Percentiles rank a stretch among this genome's conserved stretches.
phyloP scores from a whole-genome alignment of 2,888 invertebrate genomes.

The Meloe dianella region DNA sequence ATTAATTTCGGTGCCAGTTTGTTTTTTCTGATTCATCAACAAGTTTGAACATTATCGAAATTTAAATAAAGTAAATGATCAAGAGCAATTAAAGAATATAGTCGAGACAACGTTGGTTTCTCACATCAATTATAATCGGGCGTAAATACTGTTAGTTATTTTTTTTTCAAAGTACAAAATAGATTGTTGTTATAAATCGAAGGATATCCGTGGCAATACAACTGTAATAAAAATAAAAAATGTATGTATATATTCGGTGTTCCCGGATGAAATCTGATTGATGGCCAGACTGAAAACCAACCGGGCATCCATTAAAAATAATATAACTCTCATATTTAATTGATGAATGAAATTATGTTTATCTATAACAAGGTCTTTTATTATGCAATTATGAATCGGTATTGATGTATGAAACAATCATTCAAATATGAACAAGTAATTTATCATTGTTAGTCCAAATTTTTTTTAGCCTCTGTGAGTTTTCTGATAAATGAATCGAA shows the following conservation, averaged over 20 bases:
- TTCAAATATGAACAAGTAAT: neutral
- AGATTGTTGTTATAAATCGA: neutral
- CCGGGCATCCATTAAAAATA: neutral
- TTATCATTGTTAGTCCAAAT: neutral
- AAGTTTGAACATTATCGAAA: neutral
- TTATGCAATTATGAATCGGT: conserved; percentile 1
- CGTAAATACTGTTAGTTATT: neutral
- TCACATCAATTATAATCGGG: neutral
- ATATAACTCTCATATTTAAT: neutral
- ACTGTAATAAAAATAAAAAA: neutral
- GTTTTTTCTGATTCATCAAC: neutral
- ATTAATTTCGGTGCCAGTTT: neutral
- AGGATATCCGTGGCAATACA: neutral
- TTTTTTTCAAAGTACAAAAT: neutral
- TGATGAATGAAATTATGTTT: conserved; percentile 8
- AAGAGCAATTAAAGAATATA: neutral
- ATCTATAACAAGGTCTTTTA: conserved; percentile 7
- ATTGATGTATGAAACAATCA: conserved; percentile 2
- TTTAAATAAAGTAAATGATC: neutral
- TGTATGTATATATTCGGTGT: too few relatives aligned
- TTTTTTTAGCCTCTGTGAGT: too few relatives aligned
- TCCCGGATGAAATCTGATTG: conserved; percentile 1
- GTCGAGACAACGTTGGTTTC: neutral
- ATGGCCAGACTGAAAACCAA: too few relatives aligned
- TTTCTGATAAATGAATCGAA: too few relatives aligned